Percentiles rank a stretch among this genome's conserved stretches.
Evolutionary conservation across 2,113 vertebrate genomes (phyloP).

Genomic region (Xenotilapia flavipinnis): DNA sequence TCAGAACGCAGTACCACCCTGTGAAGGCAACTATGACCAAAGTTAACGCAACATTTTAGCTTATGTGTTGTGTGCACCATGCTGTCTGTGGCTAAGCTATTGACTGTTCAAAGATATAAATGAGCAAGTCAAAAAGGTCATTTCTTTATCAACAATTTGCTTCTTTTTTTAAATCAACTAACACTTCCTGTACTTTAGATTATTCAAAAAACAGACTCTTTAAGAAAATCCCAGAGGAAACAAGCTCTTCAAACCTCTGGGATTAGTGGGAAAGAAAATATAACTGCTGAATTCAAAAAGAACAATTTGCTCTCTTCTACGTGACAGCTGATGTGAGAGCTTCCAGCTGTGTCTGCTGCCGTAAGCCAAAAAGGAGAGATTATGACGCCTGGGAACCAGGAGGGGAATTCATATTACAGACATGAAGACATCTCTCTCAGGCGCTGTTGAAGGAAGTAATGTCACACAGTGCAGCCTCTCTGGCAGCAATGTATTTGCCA

Average conservation of each 20-base stretch:
- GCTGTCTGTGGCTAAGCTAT: background rate
- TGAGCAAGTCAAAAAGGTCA: background rate
- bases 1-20: accelerated
- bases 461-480: background rate
- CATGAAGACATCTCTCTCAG: constrained; percentile 36
- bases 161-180: background rate
- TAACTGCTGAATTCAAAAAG: constrained; percentile 13
- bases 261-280: constrained; percentile 22
- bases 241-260: background rate
- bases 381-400: constrained; percentile 54
- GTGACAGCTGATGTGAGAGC: constrained; percentile 53
- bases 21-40: background rate
- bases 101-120: background rate
- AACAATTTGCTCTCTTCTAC: constrained; percentile 28
- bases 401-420: constrained; percentile 35
- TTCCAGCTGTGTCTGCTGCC: constrained; percentile 62
- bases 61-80: background rate
- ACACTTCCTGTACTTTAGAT: background rate
- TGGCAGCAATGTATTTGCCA: background rate
- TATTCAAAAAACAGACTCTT: background rate
- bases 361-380: constrained; percentile 49
- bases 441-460: constrained; percentile 5
- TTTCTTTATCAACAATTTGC: background rate
- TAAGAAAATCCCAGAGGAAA: background rate
- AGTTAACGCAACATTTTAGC: background rate